Evolutionary conservation across 2,797 vertebrate genomes (phyloP).

Genomic region (Mormyrus hasselquistii): DNA sequence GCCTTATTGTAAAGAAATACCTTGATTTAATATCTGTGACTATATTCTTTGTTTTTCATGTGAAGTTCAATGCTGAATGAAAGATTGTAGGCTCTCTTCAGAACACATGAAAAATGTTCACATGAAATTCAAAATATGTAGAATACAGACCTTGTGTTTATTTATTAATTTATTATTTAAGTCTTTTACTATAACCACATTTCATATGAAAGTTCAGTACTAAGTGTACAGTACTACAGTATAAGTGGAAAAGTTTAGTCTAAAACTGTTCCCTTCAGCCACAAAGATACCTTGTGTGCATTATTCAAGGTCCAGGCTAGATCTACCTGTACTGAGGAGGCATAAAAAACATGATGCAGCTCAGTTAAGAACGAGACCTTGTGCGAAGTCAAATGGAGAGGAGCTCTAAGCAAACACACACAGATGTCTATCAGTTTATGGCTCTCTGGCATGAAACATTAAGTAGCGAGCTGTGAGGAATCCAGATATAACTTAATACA

Average conservation of each 20-base stretch:
- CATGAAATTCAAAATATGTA: neutral
- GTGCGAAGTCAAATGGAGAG: neutral
- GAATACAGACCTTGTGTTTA: neutral
- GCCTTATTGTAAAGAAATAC: neutral
- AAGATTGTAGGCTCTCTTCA: neutral
- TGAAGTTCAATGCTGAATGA: neutral
- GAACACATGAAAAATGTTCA: neutral
- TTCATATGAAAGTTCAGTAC: neutral
- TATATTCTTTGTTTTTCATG: neutral
- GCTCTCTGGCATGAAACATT: neutral
- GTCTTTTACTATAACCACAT: neutral
- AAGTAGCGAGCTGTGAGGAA: neutral
- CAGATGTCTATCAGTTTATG: neutral
- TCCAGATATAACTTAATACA: neutral
- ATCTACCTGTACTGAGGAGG: neutral
- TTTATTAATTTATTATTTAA: neutral
- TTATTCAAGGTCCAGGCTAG: neutral
- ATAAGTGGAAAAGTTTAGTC: neutral
- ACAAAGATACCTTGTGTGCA: neutral
- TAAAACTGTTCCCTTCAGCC: neutral
- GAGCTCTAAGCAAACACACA: neutral
- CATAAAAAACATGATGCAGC: neutral
- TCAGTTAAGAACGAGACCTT: neutral
- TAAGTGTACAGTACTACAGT: neutral
- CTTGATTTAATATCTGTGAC: neutral